These are phyloP conservation scores for Eupleurogrammus muticus DNA, from an alignment of 2,797 vertebrate genomes.

Conservation along the genomic window DNA sequence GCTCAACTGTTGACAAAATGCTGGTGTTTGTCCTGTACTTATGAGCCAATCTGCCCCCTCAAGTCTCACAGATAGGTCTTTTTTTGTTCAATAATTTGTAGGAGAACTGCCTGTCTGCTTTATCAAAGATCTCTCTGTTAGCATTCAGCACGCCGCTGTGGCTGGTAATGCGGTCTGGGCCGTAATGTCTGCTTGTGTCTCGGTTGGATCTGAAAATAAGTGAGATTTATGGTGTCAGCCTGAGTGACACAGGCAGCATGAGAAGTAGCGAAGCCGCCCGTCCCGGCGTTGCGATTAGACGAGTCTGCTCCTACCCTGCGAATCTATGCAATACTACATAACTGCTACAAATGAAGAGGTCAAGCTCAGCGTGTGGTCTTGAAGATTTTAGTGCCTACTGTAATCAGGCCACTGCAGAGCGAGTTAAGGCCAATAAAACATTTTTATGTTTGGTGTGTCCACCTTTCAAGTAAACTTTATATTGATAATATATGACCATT, in stretches of 20 bases:
- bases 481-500: constrained; percentile 9
- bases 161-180: constrained; percentile 80
- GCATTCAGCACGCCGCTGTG: constrained; percentile 76
- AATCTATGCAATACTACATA: constrained; percentile 39
- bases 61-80: constrained; percentile 65
- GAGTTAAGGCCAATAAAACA: constrained; percentile 32
- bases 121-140: constrained; percentile 79
- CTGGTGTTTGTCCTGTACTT: constrained; percentile 52
- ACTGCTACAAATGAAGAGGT: constrained; percentile 65
- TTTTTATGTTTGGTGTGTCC: constrained; percentile 14
- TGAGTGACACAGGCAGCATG: constrained; percentile 82
- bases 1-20: constrained; percentile 32
- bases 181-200: constrained; percentile 80
- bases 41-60: constrained; percentile 32
- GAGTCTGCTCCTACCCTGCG: constrained; percentile 37
- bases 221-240: constrained; percentile 87
- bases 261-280: constrained; percentile 71
- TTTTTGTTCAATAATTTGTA: constrained; percentile 69
- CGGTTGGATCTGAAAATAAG: constrained; percentile 84
- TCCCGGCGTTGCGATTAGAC: constrained; percentile 58
- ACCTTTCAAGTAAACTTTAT: constrained; percentile 18
- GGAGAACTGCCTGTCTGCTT: constrained; percentile 73
- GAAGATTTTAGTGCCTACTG: constrained; percentile 48
- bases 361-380: constrained; percentile 41
- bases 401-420: constrained; percentile 50